Evolutionary conservation across 1,140 invertebrate genomes (phyloP).

Genomic region (Zaprionus gabonicus): DNA sequence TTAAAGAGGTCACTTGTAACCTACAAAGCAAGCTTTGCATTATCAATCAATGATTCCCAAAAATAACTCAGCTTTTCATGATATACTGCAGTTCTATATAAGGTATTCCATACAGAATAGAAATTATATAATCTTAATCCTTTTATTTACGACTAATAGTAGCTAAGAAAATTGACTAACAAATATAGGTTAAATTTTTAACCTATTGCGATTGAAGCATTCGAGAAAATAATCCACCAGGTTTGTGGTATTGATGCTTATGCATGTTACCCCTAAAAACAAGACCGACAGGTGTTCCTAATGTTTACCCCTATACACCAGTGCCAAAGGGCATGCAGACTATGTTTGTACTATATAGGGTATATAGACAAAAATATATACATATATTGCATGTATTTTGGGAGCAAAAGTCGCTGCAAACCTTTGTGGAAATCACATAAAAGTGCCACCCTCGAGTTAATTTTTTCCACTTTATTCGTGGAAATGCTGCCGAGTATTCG

Average conservation of each 20-base stretch:
- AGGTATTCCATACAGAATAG: too few species aligned
- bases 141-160: background rate
- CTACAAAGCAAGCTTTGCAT: background rate
- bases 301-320: slow-evolving; percentile 12
- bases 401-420: slow-evolving; percentile 22
- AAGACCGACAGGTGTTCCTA: slow-evolving; percentile 22
- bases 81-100: too few species aligned
- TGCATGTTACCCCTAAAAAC: background rate
- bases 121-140: too few species aligned
- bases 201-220: background rate
- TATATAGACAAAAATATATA: background rate
- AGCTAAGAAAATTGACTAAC: background rate
- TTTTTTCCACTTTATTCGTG: slow-evolving; percentile 24
- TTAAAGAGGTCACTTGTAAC: background rate
- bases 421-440: slow-evolving; percentile 38
- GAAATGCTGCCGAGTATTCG: slow-evolving; percentile 23
- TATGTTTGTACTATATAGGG: background rate
- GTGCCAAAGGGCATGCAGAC: background rate
- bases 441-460: slow-evolving; percentile 40
- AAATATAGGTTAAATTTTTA: background rate
- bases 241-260: background rate
- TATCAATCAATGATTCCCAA: too few species aligned
- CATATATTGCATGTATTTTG: slow-evolving; percentile 6
- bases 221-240: background rate
- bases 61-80: too few species aligned